Evolutionary conservation across 2,797 vertebrate species (phyloP).

Genomic region (Rhincodon typus): DNA sequence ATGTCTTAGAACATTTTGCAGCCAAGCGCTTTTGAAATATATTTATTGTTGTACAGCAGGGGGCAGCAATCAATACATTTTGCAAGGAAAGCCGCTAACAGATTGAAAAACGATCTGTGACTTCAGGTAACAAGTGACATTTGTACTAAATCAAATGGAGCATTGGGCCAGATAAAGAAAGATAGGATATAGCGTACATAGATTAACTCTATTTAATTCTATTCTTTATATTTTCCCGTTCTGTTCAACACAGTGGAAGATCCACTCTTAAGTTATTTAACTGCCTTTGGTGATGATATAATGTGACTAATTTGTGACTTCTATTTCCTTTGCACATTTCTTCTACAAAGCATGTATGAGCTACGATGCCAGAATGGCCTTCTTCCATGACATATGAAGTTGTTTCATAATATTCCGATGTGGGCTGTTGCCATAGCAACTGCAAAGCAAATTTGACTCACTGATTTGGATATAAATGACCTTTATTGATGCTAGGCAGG

Average conservation of each 20-base stretch:
- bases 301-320: background rate
- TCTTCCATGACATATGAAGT: background rate
- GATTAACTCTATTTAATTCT: background rate
- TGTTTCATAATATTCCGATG: background rate
- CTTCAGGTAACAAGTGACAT: background rate
- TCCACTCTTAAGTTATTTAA: background rate
- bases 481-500: background rate
- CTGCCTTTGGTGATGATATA: background rate
- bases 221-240: background rate
- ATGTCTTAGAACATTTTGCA: background rate
- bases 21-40: background rate
- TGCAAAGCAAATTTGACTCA: background rate
- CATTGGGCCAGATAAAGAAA: too few species aligned
- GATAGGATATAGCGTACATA: too few species aligned
- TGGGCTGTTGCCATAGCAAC: background rate
- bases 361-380: background rate
- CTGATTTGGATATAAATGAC: background rate
- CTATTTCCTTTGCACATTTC: background rate
- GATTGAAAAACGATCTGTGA: background rate
- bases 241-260: background rate
- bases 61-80: background rate
- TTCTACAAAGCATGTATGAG: background rate
- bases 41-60: background rate
- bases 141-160: background rate
- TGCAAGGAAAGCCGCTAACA: background rate